These are phyloP conservation scores for Elaeidobius kamerunicus DNA, from an alignment of 2,888 invertebrate species.

Conservation along the genomic window DNA sequence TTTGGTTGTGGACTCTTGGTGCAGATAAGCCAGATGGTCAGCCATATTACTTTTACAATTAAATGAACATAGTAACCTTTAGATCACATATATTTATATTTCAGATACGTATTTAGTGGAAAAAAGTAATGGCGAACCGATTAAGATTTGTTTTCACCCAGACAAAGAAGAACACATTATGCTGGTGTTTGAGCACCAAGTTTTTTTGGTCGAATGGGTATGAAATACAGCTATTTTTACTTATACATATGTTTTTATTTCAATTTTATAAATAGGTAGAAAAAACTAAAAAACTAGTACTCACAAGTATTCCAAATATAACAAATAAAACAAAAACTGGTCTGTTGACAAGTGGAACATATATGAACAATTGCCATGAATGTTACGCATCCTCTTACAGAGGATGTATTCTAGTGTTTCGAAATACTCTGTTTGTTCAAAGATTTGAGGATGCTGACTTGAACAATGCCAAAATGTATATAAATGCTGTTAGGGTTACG, in stretches of 20 bases:
- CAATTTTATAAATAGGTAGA: too few species aligned
- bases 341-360: slow-evolving; percentile 53
- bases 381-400: slow-evolving; percentile 53
- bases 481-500: slow-evolving; percentile 53
- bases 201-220: slow-evolving; percentile 47
- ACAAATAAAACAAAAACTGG: slow-evolving; percentile 50
- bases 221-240: too few species aligned
- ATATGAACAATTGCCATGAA: slow-evolving; percentile 52
- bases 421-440: slow-evolving; percentile 51
- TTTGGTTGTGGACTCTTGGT: slow-evolving; percentile 64
- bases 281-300: too few species aligned
- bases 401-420: slow-evolving; percentile 54
- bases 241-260: too few species aligned
- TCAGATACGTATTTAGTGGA: slow-evolving; percentile 32
- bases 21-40: slow-evolving; percentile 55
- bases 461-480: slow-evolving; percentile 48
- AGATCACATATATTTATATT: too few species aligned
- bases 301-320: slow-evolving; percentile 43
- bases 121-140: slow-evolving; percentile 36
- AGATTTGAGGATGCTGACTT: slow-evolving; percentile 41
- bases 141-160: slow-evolving; percentile 46
- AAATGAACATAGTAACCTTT: too few species aligned
- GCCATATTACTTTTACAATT: too few species aligned
- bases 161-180: slow-evolving; percentile 48
- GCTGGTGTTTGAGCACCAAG: slow-evolving; percentile 47